Evolutionary conservation across 1,140 invertebrate species (phyloP).

Genomic region (Linepithema humile): DNA sequence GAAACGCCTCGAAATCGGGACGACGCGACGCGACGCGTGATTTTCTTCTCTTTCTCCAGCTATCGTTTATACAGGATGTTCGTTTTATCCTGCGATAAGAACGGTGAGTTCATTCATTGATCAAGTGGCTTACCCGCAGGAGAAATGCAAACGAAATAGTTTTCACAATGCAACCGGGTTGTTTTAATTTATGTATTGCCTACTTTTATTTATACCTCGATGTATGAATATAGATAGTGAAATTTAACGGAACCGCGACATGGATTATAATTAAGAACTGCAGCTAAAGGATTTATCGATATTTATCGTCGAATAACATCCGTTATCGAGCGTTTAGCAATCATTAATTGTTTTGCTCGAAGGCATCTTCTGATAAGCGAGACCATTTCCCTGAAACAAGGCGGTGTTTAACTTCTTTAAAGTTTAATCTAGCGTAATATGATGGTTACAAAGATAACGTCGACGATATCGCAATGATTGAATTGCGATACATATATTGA

Average conservation of each 20-base stretch:
- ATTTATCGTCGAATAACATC: neutral
- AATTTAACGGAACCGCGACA: neutral
- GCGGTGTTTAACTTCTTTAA: slow-evolving; percentile 17
- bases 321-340: neutral
- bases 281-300: neutral
- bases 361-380: neutral
- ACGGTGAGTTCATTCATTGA: slow-evolving; percentile 31
- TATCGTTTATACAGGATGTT: slow-evolving; percentile 12
- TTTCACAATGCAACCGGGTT: slow-evolving; percentile 13
- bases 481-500: slow-evolving; percentile 10
- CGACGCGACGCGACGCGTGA: slow-evolving; percentile 6
- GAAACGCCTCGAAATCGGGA: slow-evolving; percentile 53
- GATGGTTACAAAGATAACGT: slow-evolving; percentile 25
- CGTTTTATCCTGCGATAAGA: slow-evolving; percentile 10
- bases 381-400: neutral
- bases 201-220: neutral
- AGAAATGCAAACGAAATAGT: slow-evolving; percentile 9
- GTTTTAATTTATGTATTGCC: neutral
- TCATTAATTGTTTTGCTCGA: neutral
- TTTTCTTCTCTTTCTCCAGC: slow-evolving; percentile 35
- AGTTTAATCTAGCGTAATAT: neutral
- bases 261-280: neutral
- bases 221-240: neutral
- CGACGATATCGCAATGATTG: slow-evolving; percentile 10
- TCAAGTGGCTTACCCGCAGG: neutral